Percentiles rank a stretch among this genome's conserved stretches.
Evolutionary conservation across 2,113 vertebrate species (phyloP).

Genomic region (Azemiops feae): DNA sequence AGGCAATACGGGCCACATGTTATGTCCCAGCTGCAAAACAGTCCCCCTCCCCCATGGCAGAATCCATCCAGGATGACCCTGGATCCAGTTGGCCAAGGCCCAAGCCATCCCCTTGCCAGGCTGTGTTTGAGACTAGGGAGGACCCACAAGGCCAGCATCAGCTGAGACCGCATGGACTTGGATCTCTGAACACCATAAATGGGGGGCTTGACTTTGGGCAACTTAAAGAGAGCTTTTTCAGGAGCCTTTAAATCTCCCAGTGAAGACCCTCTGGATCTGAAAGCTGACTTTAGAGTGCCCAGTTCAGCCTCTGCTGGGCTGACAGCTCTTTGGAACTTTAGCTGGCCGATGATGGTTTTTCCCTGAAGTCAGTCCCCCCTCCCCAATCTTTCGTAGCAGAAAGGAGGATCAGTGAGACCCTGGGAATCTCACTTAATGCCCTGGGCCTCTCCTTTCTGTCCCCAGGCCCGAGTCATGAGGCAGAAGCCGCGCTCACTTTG

Average conservation of each 20-base stretch:
- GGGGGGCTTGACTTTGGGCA: background rate
- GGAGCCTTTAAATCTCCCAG: background rate
- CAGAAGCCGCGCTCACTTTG: slow-evolving; percentile 31
- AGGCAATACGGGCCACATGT: background rate
- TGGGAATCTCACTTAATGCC: background rate
- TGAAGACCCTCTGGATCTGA: background rate
- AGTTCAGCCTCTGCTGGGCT: background rate
- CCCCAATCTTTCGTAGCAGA: background rate
- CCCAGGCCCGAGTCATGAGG: slow-evolving; percentile 8
- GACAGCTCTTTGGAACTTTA: background rate
- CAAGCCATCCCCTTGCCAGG: background rate
- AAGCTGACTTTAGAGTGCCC: background rate
- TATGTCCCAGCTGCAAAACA: too few species aligned
- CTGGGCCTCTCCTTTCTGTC: background rate
- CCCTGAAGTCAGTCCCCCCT: background rate
- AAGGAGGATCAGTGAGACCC: too few species aligned
- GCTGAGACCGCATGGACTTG: background rate
- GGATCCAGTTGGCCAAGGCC: background rate
- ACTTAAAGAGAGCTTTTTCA: background rate
- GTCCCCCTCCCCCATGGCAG: too few species aligned
- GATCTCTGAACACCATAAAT: background rate
- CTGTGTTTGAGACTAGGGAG: background rate
- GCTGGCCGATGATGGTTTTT: background rate
- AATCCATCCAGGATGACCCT: background rate
- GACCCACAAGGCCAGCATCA: background rate